A percentile compares a stretch with the other conserved stretches of the same genome.
phyloP scores from a whole-genome alignment of 2,113 vertebrate species.

The Corydoras maculifer region DNA sequence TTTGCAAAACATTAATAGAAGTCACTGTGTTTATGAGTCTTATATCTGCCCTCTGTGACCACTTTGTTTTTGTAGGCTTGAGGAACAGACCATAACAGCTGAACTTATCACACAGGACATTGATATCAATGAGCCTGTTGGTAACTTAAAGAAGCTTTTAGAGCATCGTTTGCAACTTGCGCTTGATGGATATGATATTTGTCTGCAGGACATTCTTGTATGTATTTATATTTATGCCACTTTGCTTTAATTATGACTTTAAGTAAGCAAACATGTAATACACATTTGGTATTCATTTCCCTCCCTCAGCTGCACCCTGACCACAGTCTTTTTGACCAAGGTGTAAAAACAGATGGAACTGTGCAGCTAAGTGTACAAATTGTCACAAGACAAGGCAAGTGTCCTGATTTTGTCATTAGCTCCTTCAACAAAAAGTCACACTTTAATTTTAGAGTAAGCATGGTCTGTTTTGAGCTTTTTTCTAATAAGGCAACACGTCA shows the following conservation, averaged over 20 bases:
- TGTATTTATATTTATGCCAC: slow-evolving; percentile 2
- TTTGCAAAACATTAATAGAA: too few species aligned
- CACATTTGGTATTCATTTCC: not conserved
- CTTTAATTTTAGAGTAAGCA: slow-evolving; percentile 56
- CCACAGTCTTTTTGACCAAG: slow-evolving; percentile 95
- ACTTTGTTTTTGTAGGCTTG: slow-evolving; percentile 67
- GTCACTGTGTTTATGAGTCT: too few species aligned
- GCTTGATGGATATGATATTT: slow-evolving; percentile 90
- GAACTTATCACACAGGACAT: slow-evolving; percentile 96
- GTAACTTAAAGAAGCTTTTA: slow-evolving; percentile 92
- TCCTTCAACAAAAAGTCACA: too few species aligned
- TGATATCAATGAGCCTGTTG: slow-evolving; percentile 94
- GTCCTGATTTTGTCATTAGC: too few species aligned
- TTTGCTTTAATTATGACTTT: too few species aligned
- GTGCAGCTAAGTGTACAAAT: slow-evolving; percentile 97
- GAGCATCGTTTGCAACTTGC: slow-evolving; percentile 91
- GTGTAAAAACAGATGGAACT: slow-evolving; percentile 96
- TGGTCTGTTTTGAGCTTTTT: slow-evolving; percentile 63
- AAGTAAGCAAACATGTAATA: too few species aligned
- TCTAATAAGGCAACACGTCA: too few species aligned
- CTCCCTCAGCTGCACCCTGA: slow-evolving; percentile 84
- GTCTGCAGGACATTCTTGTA: slow-evolving; percentile 96
- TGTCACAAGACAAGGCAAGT: slow-evolving; percentile 84
- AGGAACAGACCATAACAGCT: slow-evolving; percentile 88
- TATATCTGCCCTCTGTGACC: too few species aligned